These are phyloP conservation scores for Papilio xuthus DNA, from an alignment of 1,140 invertebrate species.

Conservation along the genomic window DNA sequence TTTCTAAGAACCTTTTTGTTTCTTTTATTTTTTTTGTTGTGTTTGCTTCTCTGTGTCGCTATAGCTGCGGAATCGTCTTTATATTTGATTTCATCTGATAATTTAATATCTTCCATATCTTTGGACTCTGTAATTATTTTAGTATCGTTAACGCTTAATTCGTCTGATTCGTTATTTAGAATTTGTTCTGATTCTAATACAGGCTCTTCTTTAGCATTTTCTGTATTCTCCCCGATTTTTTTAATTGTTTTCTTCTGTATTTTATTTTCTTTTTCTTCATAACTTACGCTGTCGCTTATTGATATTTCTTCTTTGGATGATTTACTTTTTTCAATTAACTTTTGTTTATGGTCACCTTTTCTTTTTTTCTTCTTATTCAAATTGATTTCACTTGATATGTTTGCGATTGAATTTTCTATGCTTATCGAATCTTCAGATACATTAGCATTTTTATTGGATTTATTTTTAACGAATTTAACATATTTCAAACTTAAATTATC, in stretches of 20 bases:
- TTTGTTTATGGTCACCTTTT: conserved; percentile 3
- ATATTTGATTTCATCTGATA: not conserved
- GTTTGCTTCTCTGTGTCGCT: not conserved
- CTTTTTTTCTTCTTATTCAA: conserved; percentile 3
- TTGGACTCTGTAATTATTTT: not conserved
- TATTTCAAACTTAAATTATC: conserved; percentile 43
- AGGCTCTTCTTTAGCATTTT: not conserved
- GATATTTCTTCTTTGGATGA: not conserved
- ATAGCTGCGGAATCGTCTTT: not conserved
- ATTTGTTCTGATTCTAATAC: not conserved
- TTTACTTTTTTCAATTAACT: not conserved
- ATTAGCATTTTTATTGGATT: conserved; percentile 2
- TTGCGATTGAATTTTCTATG: conserved; percentile 4
- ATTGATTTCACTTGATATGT: not conserved
- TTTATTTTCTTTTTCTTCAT: not conserved
- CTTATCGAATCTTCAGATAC: not conserved
- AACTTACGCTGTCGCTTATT: not conserved
- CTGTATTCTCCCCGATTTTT: conserved; percentile 26
- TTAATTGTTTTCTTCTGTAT: not conserved
- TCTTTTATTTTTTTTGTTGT: not conserved
- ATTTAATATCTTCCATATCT: not conserved
- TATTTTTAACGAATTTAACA: conserved; percentile 15
- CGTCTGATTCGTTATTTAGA: not conserved
- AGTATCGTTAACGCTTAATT: not conserved
- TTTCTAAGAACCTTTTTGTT: conserved; percentile 20